Evolutionary conservation across 2,888 invertebrate species (phyloP).

Genomic region (Agrotis puta): DNA sequence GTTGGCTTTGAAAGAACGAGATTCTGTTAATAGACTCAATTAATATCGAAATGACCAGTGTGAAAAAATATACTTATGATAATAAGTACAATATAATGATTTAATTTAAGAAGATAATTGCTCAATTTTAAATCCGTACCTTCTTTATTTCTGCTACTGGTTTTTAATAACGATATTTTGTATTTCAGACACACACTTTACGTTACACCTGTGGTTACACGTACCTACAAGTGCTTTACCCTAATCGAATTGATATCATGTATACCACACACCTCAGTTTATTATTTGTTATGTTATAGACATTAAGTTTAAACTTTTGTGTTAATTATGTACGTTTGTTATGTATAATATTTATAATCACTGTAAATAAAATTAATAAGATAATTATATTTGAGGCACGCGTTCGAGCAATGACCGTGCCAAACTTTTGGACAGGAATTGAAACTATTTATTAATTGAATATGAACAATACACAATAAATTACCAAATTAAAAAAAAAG

Average conservation of each 20-base stretch:
- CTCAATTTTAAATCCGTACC: conserved; percentile 84
- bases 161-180: conserved; percentile 31
- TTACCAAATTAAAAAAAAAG: conserved; percentile 67
- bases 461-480: conserved; percentile 66
- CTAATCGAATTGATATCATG: conserved; percentile 21
- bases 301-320: conserved; percentile 25
- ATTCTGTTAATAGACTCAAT: conserved; percentile 61
- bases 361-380: conserved; percentile 64
- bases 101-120: conserved; percentile 86
- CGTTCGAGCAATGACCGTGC: conserved; percentile 70
- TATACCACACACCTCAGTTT: conserved; percentile 13
- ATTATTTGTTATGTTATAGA: conserved; percentile 22
- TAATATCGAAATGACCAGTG: conserved; percentile 65
- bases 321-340: conserved; percentile 42
- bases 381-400: conserved; percentile 63
- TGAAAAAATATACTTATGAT: conserved; percentile 81
- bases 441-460: conserved; percentile 73
- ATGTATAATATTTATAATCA: conserved; percentile 31
- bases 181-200: conserved; percentile 16
- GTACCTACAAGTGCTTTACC: conserved; percentile 27
- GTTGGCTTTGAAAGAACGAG: conserved; percentile 63
- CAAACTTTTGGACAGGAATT: conserved; percentile 81
- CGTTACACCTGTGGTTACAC: no score
- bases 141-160: conserved; percentile 54
- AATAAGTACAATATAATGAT: conserved; percentile 85